These are phyloP conservation scores for Drosophila monieri DNA, from an alignment of 2,888 invertebrate species.

Conservation along the genomic window DNA sequence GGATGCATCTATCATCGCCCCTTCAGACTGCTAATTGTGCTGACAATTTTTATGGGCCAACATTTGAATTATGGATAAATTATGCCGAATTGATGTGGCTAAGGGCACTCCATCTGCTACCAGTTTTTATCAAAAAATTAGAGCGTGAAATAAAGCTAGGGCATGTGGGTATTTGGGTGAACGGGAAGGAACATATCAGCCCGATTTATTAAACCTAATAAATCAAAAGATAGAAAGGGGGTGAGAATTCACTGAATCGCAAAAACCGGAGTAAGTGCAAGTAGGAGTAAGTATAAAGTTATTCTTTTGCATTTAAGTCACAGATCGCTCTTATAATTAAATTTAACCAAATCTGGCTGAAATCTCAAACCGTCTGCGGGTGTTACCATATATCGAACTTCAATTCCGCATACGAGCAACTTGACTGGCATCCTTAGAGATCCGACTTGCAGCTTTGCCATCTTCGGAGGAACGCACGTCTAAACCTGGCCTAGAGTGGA, in stretches of 20 bases:
- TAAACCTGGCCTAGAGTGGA: constrained; percentile 46
- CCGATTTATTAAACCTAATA: constrained; percentile 68
- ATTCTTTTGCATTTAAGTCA: neutral
- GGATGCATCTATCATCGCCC: constrained; percentile 7
- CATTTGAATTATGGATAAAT: constrained; percentile 67
- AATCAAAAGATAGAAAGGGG: constrained; percentile 52
- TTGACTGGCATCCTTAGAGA: constrained; percentile 56
- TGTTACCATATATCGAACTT: constrained; percentile 66
- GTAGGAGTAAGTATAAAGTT: neutral
- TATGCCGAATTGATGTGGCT: constrained; percentile 69
- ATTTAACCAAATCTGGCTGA: constrained; percentile 55
- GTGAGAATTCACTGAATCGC: neutral
- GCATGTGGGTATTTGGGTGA: constrained; percentile 6
- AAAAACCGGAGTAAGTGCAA: neutral
- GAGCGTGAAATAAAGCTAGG: constrained; percentile 68
- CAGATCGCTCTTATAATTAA: constrained; percentile 52
- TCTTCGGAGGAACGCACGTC: constrained; percentile 53
- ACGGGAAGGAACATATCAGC: constrained; percentile 11
- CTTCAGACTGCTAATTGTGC: constrained; percentile 63
- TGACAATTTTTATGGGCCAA: constrained; percentile 71
- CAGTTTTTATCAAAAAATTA: constrained; percentile 72
- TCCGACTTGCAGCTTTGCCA: constrained; percentile 54
- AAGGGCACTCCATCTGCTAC: constrained; percentile 65
- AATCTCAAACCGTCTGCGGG: constrained; percentile 38
- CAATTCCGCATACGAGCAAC: constrained; percentile 67